Evolutionary conservation across 2,888 invertebrate species (phyloP), one percentile per base, ranked within the genome.

Genomic region (Cheiracanthium punctorium): DNA sequence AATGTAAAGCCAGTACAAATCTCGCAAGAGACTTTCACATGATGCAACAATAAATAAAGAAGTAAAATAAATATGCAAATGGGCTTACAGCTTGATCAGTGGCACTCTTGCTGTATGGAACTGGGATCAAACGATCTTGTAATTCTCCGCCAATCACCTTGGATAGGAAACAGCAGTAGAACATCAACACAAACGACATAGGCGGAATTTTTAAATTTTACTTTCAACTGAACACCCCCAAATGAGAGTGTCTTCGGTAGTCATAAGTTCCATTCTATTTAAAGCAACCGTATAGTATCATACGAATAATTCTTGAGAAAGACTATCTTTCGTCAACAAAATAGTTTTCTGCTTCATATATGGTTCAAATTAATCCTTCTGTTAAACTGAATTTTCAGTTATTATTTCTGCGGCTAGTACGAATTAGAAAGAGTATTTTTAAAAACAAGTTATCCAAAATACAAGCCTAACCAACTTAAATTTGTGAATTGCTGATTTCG

Each of bases 81-180:
- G 94, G 94, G 95, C 98, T 98, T 98, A 98, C 98, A 97, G 98
- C 98, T 96, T 98, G 98, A 95, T 98, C 98, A 94, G 98, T 98
- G 94, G 97, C 97, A 94, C 97, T 97, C 96, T 98, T 98, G 97
- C 98, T 98, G 96, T 98, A 98, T 94, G 98, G 98, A 94, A 98
- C 98, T 94, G 98, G 97, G 94, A 98, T 98, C 96, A 98, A 96
- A 94, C 98, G 97, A 95, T 98, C 98, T 95, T 98, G 97, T 95
- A 97, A 97, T 95, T 98, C 97, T 94, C 98, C 98, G 96, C 98
- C 98, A 96, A 98, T 98, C 95, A 98, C 98, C 98, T 98, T 96
- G 95, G 96, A 95, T 95, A 94, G 95, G 94, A 93, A 95, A 95
- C 94, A 81, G 81, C 81, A 81, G 81, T 28, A 81, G 58, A 95